A percentile compares a stretch with the other conserved stretches of the same genome.
These are phyloP conservation scores for Dynastes maya DNA, from an alignment of 2,888 invertebrate species.

Conservation along the genomic window DNA sequence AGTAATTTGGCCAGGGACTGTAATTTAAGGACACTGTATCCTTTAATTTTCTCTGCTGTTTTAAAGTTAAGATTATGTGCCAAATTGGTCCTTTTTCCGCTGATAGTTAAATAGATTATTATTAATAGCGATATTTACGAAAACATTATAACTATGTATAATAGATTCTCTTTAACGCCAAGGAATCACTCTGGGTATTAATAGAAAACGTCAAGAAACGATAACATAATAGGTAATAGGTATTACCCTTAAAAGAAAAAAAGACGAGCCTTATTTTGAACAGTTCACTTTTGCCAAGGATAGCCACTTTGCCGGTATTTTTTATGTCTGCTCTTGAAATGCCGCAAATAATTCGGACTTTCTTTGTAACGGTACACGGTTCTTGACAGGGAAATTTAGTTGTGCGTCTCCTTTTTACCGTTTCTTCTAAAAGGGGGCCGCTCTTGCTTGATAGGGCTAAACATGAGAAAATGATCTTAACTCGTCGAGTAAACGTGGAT, in stretches of 20 bases:
- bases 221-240: not conserved
- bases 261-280: constrained; percentile 1
- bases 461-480: constrained; percentile 46
- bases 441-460: constrained; percentile 29
- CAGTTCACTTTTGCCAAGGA: constrained; percentile 28
- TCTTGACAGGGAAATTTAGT: constrained; percentile 39
- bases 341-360: constrained; percentile 45
- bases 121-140: too few species aligned
- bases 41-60: too few species aligned
- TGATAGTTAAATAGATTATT: too few species aligned
- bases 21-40: too few species aligned
- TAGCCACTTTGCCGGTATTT: constrained; percentile 35
- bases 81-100: too few species aligned
- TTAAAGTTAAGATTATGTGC: too few species aligned
- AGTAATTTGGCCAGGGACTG: too few species aligned
- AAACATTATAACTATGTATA: too few species aligned
- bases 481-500: constrained; percentile 11
- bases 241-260: not conserved
- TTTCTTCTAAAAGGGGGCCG: not conserved
- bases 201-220: not conserved
- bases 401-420: constrained; percentile 38
- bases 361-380: constrained; percentile 32
- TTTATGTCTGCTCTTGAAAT: constrained; percentile 42
- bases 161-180: too few species aligned
- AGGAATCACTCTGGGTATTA: too few species aligned